Evolutionary conservation across 1,140 invertebrate genomes (phyloP), one percentile per base, ranked within the genome.

Genomic region (Micrasema minimum): DNA sequence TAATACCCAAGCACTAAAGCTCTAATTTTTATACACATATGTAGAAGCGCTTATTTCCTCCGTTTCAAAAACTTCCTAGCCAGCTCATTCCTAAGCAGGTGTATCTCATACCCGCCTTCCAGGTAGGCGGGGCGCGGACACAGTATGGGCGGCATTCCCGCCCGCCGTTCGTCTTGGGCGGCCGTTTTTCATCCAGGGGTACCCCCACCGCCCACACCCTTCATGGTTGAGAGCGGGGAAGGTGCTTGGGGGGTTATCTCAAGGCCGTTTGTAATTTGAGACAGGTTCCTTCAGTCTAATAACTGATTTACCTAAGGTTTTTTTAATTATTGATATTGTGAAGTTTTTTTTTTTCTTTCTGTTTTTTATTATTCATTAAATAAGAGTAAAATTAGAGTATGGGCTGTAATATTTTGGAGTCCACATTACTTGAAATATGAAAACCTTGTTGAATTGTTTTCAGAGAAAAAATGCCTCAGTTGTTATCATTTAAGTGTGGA

Each of bases 71-170:
- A n/a, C n/a, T n/a, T n/a, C n/a, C n/a, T n/a, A n/a, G n/a, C n/a
- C n/a, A n/a, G n/a, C n/a, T n/a, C n/a, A n/a, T n/a, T n/a, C 22
- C n/a, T 22, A 16, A 16, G 18, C 43, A 23, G 37, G 57, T 12
- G 38, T 7, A 16, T 18, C 10, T 22, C 53, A 31, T 23, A 20
- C 23, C 51, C 41, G 20, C 18, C 14, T 51, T 51, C 31, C 48
- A 45, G 55, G 69, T 65, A 61, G 69, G 62, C 51, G 69, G 61
- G 59, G 59, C 59, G 59, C 69, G 46, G 61, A 71, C 69, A 55
- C 61, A 16, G 61, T 57, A 38, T 53, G 61, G 69, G 69, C 69
- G 69, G 69, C 46, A 35, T 61, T 61, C 53, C 51, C 66, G 20
- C 69, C 48, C 18, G 57, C 45, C n/a, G 61, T 38, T 14, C 14